Base-by-base conservation (phyloP, 2,888 invertebrate species). In the Gisinianus flammeolus region DNA sequence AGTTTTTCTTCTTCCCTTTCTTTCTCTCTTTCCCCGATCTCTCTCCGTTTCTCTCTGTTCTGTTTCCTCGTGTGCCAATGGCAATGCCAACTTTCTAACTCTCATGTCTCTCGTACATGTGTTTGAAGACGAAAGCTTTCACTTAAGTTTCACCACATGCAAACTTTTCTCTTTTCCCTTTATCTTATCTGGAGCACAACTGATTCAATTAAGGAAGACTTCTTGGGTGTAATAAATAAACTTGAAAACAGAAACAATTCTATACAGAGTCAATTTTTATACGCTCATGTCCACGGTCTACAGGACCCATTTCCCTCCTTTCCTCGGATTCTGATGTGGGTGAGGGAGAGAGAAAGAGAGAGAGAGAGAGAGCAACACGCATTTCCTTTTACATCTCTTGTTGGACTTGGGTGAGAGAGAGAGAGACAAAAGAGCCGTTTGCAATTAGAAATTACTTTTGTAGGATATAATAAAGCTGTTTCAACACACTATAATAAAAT, bases 181-280 rank as follows among this genome's bases (percentile, higher is more conserved):
- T 70, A 70, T 77, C 77, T 77, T 77, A 70, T 70, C 70, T 77
- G 44, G 70, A 70, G 35, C 58, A 64, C 33, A 70, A 77, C 70
- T 69, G 77, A 77, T 77, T 77, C 70, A 77, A 77, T 77, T 77
- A 77, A 77, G 70, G 62, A 58, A 77, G 58, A 24, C 77, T 77
- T 71, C 70, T 69, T 70, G 35, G 24, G 33, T 70, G 70, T 70
- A 77, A 77, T 77, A 77, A 77, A 77, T 77, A 77, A 77, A 77
- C 62, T 56, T 56, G 70, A 70, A n/a, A n/a, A n/a, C n/a, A n/a
- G n/a, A n/a, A 77, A 74, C 74, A 74, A 74, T 64, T 52, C 35
- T 31, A 22, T 64, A 73, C 44, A 35, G 44, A 62, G 73, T 73
- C 73, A 33, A 73, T 64, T 64, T 73, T 22, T 73, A 44, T 73